Conservation (phyloP, 1,140 invertebrate species). For the Geopemphigus sp. region DNA sequence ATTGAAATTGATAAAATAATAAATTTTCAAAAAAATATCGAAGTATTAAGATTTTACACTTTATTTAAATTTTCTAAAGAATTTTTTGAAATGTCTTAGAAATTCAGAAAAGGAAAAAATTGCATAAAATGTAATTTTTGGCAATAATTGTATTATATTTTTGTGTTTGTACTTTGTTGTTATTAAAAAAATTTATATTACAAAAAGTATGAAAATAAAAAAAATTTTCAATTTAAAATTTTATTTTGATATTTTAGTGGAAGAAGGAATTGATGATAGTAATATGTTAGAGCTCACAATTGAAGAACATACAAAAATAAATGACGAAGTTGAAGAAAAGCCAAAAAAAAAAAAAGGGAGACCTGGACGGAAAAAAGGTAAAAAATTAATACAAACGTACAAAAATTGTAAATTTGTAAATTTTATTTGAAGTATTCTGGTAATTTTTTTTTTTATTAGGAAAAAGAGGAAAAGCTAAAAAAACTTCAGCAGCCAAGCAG, state of each 20-base stretch:
- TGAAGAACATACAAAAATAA: background rate
- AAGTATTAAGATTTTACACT: too few species aligned
- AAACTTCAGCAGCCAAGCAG: background rate
- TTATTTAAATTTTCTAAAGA: too few species aligned
- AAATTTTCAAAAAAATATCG: too few species aligned
- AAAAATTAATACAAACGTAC: background rate
- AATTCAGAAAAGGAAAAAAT: too few species aligned
- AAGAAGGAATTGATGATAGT: constrained; percentile 7
- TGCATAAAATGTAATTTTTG: too few species aligned
- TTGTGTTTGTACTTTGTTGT: too few species aligned
- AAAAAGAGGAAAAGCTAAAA: constrained; percentile 42
- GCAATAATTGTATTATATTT: too few species aligned
- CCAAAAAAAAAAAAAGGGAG: constrained; percentile 10
- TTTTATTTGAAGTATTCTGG: background rate
- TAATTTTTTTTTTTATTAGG: background rate
- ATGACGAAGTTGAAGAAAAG: constrained; percentile 16
- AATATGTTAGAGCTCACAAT: background rate
- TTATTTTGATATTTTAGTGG: background rate
- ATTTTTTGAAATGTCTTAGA: too few species aligned
- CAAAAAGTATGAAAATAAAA: too few species aligned
- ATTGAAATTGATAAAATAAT: too few species aligned
- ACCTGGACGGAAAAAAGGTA: constrained; percentile 39
- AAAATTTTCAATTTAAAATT: background rate
- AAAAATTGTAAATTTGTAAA: background rate
- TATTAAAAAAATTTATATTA: too few species aligned